Base-by-base conservation (phyloP, 1,140 invertebrate species). In the Tigriopus japonicus region DNA sequence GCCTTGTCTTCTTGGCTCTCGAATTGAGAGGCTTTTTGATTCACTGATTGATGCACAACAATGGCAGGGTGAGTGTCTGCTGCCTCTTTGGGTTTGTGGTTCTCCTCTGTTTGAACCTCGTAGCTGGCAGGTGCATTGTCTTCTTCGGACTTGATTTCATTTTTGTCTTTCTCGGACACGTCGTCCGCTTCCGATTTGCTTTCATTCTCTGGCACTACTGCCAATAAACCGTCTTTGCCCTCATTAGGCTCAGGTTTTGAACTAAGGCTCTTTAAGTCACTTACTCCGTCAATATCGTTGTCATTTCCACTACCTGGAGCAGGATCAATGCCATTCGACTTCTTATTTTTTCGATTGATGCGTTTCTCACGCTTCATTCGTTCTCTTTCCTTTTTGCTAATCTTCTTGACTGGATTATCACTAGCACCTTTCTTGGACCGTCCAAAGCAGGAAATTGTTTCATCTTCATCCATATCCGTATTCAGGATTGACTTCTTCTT, bases 311-410 rank as follows among this genome's bases (percentile, higher is more conserved):
- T 54, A 17, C n/a, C 62, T 1, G 41, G 41, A 6, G 43, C 61
- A 43, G 28, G 3, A 3, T 35, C 28, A 35, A 3, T 35, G 9
- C 3, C 28, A 5, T 3, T 3, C 28, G 28, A 35, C 28, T 35
- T 35, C 28, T 62, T 62, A 55, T 42, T 62, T 23, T 24, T 62
- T 42, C 61, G 14, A 5, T n/a, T 62, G 56, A 28, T 49, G 42
- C 35, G 61, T 64, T 42, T 64, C 64, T 45, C 63, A 58, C 19
- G 49, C 63, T 42, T 63, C 63, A 17, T 63, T 62, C 42, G 62
- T 56, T 35, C 65, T 66, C 40, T 65, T 66, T 9, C 51, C 28
- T 17, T 61, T 59, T 53, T 66, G 60, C 45, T 65, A 63, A 49
- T 21, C 21, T 49, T 49, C 21, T 49, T 15, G 45, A 15, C 45